Evolutionary conservation across 2,113 vertebrate species (phyloP), one percentile per base, ranked within the genome.

Genomic region (Trinectes maculatus): DNA sequence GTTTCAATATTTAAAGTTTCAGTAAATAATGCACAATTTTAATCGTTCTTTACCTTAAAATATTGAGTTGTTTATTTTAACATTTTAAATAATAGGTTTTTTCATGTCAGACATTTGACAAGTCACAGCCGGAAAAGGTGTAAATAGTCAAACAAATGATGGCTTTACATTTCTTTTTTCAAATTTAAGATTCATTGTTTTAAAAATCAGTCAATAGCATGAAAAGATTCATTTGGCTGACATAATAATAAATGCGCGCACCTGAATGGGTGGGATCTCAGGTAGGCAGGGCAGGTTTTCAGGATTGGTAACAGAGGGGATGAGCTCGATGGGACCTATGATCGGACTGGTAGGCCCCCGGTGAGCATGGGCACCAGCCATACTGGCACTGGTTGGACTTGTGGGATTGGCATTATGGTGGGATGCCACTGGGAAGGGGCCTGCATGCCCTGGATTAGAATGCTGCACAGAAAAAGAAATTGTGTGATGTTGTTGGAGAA

Each of bases 251-350:
- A 40, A 36, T 63, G 26, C 56, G 19, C 29, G 9, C 74, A 99
- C 98, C 95, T 99, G 98, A 85, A 99, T 98, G 52, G 96, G 96
- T 1, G 97, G 97, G 84, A 99, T 99, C 87, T 99, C 96, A 0
- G 97, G 97, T 65, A 99, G 84, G 7, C 95, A 97, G 58, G 98
- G 98, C 73, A 99, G 92, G 84, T 99, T 99, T 88, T 99, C 98
- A 1, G 97, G 98, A 76, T 99, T 99, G 71, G 97, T 99, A 59
- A 99, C 97, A 1, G 97, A 97, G 40, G 98, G 97, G 74, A 99
- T 99, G 77, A 99, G 94, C 65, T 99, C 96, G 52, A 98, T 98
- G 58, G 96, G 92, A 59, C 95, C 88, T 52, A 99, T 91, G 19
- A 96, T 93, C 0, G 97, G 98, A 80, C 96, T 99, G 43, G 96